Evolutionary conservation across 2,888 invertebrate genomes (phyloP), one percentile per base, ranked within the genome.

Genomic region (Eretmocerus hayati): DNA sequence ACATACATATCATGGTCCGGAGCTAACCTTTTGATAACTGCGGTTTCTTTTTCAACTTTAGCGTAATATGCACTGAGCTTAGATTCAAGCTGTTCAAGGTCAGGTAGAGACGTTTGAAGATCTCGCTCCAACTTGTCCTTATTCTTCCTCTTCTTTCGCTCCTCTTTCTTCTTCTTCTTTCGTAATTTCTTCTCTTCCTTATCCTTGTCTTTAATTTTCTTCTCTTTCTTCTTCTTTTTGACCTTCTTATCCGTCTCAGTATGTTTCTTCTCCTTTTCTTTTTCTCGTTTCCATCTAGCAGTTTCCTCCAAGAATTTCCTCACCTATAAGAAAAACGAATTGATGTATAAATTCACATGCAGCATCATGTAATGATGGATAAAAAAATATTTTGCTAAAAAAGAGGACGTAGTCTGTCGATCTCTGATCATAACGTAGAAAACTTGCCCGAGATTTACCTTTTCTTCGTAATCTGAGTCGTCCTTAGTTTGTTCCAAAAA

Each of bases 251-350:
- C 80, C 54, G 77, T 77, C 55, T 81, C 81, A 54, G 84, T 83
- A 59, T 84, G 80, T 70, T 84, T 83, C 67, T 84, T 81, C 68
- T 85, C 83, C 49, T 83, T 82, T 67, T 84, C 83, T 62, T 84
- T 82, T 69, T 84, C 85, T 68, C 79, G 79, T 69, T 81, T 81
- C 72, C 87, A 89, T 63, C 86, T 84, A 23, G 84, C 83, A 0
- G 87, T 87, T 62, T 90, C 89, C 62, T 87, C 87, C 48, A 90
- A 74, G 69, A 90, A 85, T 69, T 85, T 88, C n/a, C 88, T 81
- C 49, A 90, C 89, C 75, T 77, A 46, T 11, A 45, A 41, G 35
- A 32, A 45, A 33, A 43, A n/a, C 3, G 23, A 41, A 38, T 33
- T 13, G 9, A 9, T 30, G 8, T 30, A 30, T 33, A n/a, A 33